Evolutionary conservation across 2,113 vertebrate species (phyloP).

Genomic region (Hystrix cristata): DNA sequence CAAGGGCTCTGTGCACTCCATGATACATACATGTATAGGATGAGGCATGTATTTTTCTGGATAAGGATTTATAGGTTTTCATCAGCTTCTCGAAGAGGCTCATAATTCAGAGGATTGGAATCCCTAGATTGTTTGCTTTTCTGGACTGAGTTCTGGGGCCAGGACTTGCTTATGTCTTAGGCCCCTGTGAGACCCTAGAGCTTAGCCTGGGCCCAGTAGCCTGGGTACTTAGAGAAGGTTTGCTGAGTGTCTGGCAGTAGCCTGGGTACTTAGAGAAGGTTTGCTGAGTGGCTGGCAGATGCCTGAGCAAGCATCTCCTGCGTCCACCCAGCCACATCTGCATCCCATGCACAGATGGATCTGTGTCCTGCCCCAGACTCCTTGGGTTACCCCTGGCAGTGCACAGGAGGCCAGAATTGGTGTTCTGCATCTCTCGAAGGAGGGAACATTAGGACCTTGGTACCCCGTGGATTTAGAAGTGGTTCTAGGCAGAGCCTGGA

Average conservation of each 20-base stretch:
- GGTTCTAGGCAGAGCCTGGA: not conserved
- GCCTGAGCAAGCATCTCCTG: rapidly evolving
- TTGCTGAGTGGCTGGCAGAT: not conserved
- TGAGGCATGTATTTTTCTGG: not conserved
- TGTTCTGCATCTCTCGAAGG: not conserved
- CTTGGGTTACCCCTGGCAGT: not conserved
- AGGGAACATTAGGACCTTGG: not conserved
- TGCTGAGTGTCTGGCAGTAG: not conserved
- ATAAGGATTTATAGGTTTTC: not conserved
- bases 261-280: not conserved
- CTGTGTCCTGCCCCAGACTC: not conserved
- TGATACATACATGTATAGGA: not conserved
- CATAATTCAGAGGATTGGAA: not conserved
- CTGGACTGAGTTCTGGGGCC: not conserved
- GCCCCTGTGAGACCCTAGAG: not conserved
- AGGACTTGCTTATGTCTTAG: not conserved
- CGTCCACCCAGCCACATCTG: not conserved
- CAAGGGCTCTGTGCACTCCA: not conserved
- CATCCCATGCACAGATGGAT: not conserved
- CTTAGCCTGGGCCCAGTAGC: not conserved
- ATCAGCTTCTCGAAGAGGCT: not conserved
- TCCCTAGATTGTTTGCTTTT: not conserved
- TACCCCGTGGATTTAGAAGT: not conserved
- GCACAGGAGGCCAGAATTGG: not conserved
- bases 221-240: not conserved